Evolutionary conservation across 2,113 vertebrate species (phyloP).

Genomic region (Daubentonia madagascariensis): DNA sequence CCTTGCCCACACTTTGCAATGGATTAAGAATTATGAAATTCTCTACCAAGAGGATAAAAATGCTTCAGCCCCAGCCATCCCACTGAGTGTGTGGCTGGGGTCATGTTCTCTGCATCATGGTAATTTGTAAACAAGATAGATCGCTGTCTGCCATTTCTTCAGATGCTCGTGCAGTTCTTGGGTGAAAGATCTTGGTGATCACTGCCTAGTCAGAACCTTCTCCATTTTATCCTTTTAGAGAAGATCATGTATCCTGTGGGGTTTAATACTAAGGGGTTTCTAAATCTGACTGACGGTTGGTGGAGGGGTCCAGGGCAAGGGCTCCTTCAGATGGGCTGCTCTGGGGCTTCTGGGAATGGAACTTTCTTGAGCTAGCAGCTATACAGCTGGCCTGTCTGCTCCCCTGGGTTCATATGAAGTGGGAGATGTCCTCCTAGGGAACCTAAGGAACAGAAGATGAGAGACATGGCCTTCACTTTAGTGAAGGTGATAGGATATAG

Average conservation of each 20-base stretch:
- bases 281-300: neutral
- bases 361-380: neutral
- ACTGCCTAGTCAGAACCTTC: neutral
- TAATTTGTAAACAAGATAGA: constrained; percentile 11
- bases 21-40: neutral
- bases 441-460: neutral
- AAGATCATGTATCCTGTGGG: neutral
- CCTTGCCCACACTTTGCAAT: neutral
- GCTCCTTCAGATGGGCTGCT: neutral
- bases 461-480: neutral
- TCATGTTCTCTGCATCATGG: constrained; percentile 25
- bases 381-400: neutral
- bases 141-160: neutral
- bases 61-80: neutral
- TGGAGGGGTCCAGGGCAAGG: neutral
- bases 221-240: neutral
- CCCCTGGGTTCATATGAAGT: neutral
- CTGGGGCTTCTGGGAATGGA: neutral
- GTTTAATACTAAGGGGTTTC: neutral
- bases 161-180: neutral
- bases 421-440: neutral
- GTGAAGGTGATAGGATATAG: neutral
- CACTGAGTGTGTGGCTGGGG: neutral
- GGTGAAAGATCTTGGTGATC: neutral
- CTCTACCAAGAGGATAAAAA: constrained; percentile 7